Conservation (phyloP, 2,797 vertebrate genomes). For the Limosa lapponica region DNA sequence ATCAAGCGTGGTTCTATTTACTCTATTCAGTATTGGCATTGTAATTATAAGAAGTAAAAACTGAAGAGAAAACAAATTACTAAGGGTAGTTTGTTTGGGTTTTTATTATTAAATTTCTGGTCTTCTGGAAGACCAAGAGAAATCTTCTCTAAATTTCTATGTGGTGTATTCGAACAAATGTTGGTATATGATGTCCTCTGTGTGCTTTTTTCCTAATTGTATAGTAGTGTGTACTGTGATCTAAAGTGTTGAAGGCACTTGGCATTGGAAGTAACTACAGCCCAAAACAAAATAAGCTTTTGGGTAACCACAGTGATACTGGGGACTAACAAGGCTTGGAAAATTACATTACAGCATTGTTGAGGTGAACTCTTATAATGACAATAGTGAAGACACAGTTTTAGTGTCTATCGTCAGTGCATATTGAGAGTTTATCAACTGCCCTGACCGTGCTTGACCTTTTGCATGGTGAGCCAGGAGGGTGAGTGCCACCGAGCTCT, state of each 20-base stretch:
- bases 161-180: background rate
- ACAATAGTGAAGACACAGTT: background rate
- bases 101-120: background rate
- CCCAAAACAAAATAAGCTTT: background rate
- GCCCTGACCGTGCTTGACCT: background rate
- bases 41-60: background rate
- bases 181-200: background rate
- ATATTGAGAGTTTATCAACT: background rate
- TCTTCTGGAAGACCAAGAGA: background rate
- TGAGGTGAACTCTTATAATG: background rate
- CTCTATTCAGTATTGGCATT: background rate
- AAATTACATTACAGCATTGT: background rate
- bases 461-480: background rate
- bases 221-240: background rate
- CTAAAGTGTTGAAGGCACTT: background rate
- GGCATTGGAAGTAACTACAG: background rate
- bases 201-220: background rate
- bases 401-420: background rate
- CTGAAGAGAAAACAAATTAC: background rate
- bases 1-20: background rate
- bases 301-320: background rate
- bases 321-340: background rate
- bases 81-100: background rate
- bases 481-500: background rate
- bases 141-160: background rate